phyloP scores from a whole-genome alignment of 2,113 vertebrate genomes.

The Capricornis sumatraensis region DNA sequence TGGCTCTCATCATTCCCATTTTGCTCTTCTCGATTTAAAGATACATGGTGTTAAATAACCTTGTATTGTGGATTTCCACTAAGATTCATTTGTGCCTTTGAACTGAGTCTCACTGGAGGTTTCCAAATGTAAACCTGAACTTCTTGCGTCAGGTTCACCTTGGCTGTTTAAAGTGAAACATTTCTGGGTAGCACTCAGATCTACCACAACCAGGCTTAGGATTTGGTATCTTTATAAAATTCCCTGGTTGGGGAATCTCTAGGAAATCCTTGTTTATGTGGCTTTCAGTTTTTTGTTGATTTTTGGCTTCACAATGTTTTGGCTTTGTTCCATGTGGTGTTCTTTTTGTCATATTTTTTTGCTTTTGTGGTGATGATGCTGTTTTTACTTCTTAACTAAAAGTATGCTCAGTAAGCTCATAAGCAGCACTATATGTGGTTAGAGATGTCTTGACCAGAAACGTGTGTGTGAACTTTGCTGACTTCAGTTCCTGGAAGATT shows the following conservation, averaged over 20 bases:
- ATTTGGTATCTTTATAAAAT: background rate
- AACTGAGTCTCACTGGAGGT: background rate
- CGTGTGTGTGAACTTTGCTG: background rate
- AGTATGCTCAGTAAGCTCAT: background rate
- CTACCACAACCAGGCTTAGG: background rate
- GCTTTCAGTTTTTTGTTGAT: background rate
- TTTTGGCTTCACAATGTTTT: background rate
- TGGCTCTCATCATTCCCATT: background rate
- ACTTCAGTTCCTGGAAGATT: conserved; percentile 33
- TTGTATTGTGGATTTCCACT: background rate
- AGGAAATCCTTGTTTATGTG: background rate
- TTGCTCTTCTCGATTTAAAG: conserved; percentile 8
- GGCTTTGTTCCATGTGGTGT: background rate
- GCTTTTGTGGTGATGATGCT: background rate
- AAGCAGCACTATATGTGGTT: background rate
- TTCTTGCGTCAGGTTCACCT: background rate
- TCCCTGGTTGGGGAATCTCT: background rate
- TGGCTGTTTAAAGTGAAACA: background rate
- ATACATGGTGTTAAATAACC: background rate
- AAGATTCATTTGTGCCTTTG: background rate
- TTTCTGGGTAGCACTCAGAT: background rate
- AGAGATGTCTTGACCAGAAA: conserved; percentile 12
- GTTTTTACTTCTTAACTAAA: conserved; percentile 8
- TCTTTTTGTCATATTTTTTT: background rate
- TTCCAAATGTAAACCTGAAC: background rate